Conservation (phyloP, 2,888 invertebrate species). For the Calameuta filiformis region DNA sequence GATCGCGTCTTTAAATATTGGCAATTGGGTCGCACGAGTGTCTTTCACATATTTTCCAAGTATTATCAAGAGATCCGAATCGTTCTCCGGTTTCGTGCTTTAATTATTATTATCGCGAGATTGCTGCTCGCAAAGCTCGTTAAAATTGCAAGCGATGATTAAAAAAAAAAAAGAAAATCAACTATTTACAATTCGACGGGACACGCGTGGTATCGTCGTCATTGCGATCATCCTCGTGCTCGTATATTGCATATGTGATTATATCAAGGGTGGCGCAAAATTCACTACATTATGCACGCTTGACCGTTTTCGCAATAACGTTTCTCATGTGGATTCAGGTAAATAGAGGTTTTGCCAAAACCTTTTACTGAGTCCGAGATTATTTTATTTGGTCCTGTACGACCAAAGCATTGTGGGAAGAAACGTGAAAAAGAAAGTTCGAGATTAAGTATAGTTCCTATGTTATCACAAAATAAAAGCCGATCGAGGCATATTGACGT, state of each 20-base stretch:
- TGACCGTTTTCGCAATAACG: background rate
- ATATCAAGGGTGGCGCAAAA: background rate
- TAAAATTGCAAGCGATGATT: conserved; percentile 13
- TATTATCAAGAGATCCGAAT: background rate
- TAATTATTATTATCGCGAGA: background rate
- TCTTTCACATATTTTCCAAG: background rate
- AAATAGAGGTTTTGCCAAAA: background rate
- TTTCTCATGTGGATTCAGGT: background rate
- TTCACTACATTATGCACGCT: background rate
- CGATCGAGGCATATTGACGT: background rate
- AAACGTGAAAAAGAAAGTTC: background rate
- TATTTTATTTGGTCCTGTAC: background rate
- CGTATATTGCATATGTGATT: background rate
- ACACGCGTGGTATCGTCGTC: conserved; percentile 45
- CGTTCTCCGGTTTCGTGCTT: background rate
- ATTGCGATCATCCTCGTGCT: background rate
- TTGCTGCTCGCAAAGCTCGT: conserved; percentile 11
- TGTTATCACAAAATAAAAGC: background rate
- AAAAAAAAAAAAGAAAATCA: conserved; percentile 56
- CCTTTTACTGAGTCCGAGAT: background rate
- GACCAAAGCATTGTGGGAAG: background rate
- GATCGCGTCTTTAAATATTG: background rate
- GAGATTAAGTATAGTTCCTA: background rate
- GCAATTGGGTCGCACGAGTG: background rate
- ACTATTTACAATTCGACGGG: conserved; percentile 63